phyloP scores from a whole-genome alignment of 2,797 vertebrate species.

The Urocyon cinereoargenteus region DNA sequence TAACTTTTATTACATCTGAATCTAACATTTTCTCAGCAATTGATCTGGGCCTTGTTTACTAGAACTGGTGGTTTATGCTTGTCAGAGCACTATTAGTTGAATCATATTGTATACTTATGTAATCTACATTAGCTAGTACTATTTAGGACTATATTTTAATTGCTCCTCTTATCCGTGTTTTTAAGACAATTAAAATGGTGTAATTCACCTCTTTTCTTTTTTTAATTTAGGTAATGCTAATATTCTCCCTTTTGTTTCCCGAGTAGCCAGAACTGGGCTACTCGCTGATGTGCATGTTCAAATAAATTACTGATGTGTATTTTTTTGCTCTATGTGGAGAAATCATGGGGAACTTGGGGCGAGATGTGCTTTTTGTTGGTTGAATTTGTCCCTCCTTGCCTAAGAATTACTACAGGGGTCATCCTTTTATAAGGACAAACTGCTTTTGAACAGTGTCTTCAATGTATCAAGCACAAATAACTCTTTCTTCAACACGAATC shows the following conservation, averaged over 20 bases:
- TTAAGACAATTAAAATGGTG: conserved; percentile 82
- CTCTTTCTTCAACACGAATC: conserved; percentile 85
- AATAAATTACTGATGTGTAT: conserved; percentile 84
- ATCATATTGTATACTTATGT: conserved; percentile 84
- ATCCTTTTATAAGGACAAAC: conserved; percentile 85
- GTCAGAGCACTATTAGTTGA: conserved; percentile 83
- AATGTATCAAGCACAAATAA: conserved; percentile 86
- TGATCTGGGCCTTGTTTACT: conserved; percentile 75
- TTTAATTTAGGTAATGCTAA: conserved; percentile 83
- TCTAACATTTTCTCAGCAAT: conserved; percentile 77
- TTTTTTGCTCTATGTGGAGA: conserved; percentile 84
- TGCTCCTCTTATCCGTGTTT: conserved; percentile 83
- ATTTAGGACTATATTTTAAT: conserved; percentile 84
- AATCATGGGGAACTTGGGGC: conserved; percentile 82
- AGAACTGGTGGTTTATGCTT: conserved; percentile 80
- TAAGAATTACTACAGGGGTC: conserved; percentile 84
- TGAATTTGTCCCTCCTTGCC: conserved; percentile 86
- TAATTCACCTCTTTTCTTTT: conserved; percentile 77
- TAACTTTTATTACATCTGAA: conserved; percentile 67
- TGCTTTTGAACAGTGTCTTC: conserved; percentile 85
- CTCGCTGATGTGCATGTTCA: conserved; percentile 82
- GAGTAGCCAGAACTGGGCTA: conserved; percentile 76
- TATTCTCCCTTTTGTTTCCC: conserved; percentile 81
- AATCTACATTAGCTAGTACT: conserved; percentile 85
- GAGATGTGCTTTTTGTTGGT: conserved; percentile 84